Percentiles rank a stretch among this genome's conserved stretches.
These are phyloP conservation scores for Marmota flaviventris DNA, from an alignment of 2,113 vertebrate species.

Conservation along the genomic window DNA sequence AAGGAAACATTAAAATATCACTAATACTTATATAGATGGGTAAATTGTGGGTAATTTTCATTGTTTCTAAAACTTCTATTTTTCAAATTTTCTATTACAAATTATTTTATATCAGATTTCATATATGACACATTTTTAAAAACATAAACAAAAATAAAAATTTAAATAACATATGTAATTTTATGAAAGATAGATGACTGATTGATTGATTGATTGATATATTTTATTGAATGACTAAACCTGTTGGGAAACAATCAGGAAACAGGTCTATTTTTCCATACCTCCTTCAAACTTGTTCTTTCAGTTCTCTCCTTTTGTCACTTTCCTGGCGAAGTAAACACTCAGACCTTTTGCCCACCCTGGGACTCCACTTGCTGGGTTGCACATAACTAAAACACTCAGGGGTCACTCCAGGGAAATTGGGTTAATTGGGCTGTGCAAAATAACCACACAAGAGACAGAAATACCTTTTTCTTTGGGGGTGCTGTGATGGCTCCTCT, in stretches of 20 bases:
- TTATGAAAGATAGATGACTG: not conserved
- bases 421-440: too few relatives aligned
- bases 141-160: not conserved
- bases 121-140: not conserved
- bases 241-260: not conserved
- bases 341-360: too few relatives aligned
- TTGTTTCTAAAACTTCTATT: not conserved
- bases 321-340: too few relatives aligned
- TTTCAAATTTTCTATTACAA: not conserved
- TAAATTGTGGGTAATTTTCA: not conserved
- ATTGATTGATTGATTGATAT: not conserved
- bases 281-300: not conserved
- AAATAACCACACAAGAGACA: too few relatives aligned
- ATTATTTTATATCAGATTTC: not conserved
- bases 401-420: too few relatives aligned
- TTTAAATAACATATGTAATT: not conserved
- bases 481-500: too few relatives aligned
- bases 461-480: too few relatives aligned
- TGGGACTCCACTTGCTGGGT: too few relatives aligned
- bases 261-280: not conserved
- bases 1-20: slow-evolving; percentile 32
- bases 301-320: not conserved
- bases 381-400: too few relatives aligned
- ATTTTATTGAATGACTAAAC: not conserved
- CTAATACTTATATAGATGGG: not conserved